These are phyloP conservation scores for Catocala nupta DNA, from an alignment of 2,888 invertebrate genomes.

Conservation along the genomic window DNA sequence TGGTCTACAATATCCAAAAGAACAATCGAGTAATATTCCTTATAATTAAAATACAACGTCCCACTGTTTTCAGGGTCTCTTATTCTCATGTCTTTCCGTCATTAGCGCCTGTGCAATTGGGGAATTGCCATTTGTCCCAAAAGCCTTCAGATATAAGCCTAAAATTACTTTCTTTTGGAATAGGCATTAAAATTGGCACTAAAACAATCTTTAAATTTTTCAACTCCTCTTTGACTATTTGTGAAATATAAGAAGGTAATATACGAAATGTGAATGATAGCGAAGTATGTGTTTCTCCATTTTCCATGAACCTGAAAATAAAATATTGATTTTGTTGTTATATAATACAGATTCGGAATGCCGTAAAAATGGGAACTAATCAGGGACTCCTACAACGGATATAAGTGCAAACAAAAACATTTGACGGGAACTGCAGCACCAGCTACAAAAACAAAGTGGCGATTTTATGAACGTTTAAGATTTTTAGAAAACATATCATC, in stretches of 20 bases:
- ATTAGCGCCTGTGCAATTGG: constrained; percentile 37
- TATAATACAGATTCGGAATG: constrained; percentile 26
- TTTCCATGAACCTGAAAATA: constrained; percentile 20
- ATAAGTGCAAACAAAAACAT: constrained; percentile 26
- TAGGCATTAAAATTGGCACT: constrained; percentile 27
- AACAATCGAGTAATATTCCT: constrained; percentile 29
- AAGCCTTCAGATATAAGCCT: constrained; percentile 19
- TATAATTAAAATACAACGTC: constrained; percentile 49
- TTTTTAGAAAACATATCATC: constrained; percentile 25
- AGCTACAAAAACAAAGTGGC: constrained; percentile 33
- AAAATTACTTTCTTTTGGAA: constrained; percentile 18
- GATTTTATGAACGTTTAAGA: constrained; percentile 34
- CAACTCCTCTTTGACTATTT: constrained; percentile 17
- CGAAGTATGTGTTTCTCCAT: constrained; percentile 29
- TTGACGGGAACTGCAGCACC: constrained; percentile 24
- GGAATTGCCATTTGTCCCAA: constrained; percentile 36
- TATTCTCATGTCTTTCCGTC: constrained; percentile 47
- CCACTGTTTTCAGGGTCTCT: constrained; percentile 20
- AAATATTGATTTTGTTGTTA: constrained; percentile 6
- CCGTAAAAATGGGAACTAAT: constrained; percentile 27
- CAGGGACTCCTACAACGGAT: constrained; percentile 26
- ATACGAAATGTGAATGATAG: constrained; percentile 31
- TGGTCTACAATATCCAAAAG: constrained; percentile 50
- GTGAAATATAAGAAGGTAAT: constrained; percentile 35
- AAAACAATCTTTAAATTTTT: constrained; percentile 18